A percentile compares a stretch with the other conserved stretches of the same genome.
These are phyloP conservation scores for Embiotoca jacksoni DNA, from an alignment of 2,113 vertebrate genomes.

Conservation along the genomic window DNA sequence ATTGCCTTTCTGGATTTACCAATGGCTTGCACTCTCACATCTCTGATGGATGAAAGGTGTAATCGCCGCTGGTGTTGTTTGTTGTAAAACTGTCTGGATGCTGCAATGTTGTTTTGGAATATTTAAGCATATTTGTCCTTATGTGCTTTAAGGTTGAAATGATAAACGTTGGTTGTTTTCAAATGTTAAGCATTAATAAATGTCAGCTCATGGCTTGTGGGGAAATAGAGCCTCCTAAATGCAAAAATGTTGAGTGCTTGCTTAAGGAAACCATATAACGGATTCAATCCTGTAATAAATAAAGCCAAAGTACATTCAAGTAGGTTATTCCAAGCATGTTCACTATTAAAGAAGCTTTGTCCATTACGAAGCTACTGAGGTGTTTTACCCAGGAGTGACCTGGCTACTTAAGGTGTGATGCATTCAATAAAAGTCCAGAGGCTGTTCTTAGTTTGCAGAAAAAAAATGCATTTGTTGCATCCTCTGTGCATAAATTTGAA, in stretches of 20 bases:
- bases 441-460: too few relatives aligned
- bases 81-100: slow-evolving; percentile 2
- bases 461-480: too few relatives aligned
- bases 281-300: neutral
- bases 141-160: slow-evolving; percentile 22
- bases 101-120: neutral
- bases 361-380: too few relatives aligned
- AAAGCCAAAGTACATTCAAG: neutral
- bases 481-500: too few relatives aligned
- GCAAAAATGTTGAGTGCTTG: neutral
- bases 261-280: neutral
- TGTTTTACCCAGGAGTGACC: too few relatives aligned
- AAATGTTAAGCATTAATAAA: slow-evolving; percentile 26
- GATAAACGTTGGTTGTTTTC: neutral
- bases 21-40: neutral
- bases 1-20: slow-evolving; percentile 12
- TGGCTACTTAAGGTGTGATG: too few relatives aligned
- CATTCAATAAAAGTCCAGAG: too few relatives aligned
- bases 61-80: slow-evolving; percentile 24
- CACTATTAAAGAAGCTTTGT: neutral
- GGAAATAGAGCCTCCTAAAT: slow-evolving; percentile 1
- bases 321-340: neutral
- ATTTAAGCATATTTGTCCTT: slow-evolving; percentile 23
- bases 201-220: neutral
- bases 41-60: slow-evolving; percentile 11